phyloP scores from a whole-genome alignment of 2,888 invertebrate genomes.

The Matsumyia berberina region DNA sequence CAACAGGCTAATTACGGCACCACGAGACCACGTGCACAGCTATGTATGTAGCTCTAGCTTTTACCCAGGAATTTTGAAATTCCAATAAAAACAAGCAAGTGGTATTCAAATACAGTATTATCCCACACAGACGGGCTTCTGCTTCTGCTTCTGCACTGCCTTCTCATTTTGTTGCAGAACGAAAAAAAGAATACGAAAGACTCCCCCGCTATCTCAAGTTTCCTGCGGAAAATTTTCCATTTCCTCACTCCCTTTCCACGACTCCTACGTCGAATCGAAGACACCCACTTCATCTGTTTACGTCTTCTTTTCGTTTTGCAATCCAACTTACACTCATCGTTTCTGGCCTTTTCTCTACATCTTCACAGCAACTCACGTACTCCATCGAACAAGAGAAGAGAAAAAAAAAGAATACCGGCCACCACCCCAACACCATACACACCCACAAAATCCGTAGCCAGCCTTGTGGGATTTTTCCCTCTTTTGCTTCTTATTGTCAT shows the following conservation, averaged over 20 bases:
- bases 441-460: slow-evolving; percentile 67
- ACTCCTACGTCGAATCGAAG: slow-evolving; percentile 32
- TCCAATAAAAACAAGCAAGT: slow-evolving; percentile 9
- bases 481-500: slow-evolving; percentile 50
- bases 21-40: slow-evolving; percentile 29
- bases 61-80: slow-evolving; percentile 15
- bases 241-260: slow-evolving; percentile 31
- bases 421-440: slow-evolving; percentile 72
- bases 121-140: slow-evolving; percentile 40
- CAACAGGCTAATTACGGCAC: slow-evolving; percentile 36
- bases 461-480: slow-evolving; percentile 73
- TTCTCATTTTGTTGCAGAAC: slow-evolving; percentile 7
- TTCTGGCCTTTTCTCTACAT: neutral
- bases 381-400: slow-evolving; percentile 13
- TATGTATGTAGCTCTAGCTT: neutral
- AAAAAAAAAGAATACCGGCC: slow-evolving; percentile 54
- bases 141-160: slow-evolving; percentile 10
- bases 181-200: slow-evolving; percentile 7
- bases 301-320: slow-evolving; percentile 43
- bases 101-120: neutral
- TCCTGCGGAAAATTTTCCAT: slow-evolving; percentile 58
- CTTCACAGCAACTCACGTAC: slow-evolving; percentile 51
- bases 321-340: slow-evolving; percentile 15
- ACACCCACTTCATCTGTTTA: slow-evolving; percentile 50
- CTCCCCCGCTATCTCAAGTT: slow-evolving; percentile 34